These are phyloP conservation scores for Pollicipes pollicipes DNA, from an alignment of 1,140 invertebrate species.

Conservation along the genomic window DNA sequence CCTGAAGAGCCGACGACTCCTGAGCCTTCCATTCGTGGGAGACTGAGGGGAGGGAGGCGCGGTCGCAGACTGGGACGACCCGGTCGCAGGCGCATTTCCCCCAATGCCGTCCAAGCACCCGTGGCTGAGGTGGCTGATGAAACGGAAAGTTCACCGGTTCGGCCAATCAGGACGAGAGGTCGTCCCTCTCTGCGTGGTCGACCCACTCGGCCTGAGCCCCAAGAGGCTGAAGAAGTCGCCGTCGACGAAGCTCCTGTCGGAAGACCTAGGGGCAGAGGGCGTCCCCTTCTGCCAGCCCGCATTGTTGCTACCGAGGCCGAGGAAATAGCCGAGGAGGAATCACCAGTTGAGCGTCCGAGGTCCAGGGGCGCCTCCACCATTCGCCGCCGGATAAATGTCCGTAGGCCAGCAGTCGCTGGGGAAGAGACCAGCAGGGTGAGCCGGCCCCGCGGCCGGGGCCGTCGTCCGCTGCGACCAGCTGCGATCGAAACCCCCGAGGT, in stretches of 20 bases:
- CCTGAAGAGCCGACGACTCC: background rate
- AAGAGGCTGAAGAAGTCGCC: no score
- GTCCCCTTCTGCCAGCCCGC: background rate
- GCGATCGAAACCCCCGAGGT: background rate
- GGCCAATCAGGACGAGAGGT: background rate
- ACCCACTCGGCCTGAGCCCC: no score
- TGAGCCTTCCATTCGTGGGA: background rate
- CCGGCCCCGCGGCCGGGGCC: no score
- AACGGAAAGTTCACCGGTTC: no score
- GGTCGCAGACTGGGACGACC: background rate
- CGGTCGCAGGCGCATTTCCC: background rate
- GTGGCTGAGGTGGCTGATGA: background rate
- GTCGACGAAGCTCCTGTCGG: no score
- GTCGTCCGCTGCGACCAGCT: background rate
- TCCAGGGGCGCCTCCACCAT: background rate
- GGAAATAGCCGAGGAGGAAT: background rate
- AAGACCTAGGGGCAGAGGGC: background rate
- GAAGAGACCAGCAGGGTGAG: no score
- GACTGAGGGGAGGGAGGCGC: background rate
- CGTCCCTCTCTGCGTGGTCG: background rate
- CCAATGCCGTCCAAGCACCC: background rate
- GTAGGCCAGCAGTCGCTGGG: no score
- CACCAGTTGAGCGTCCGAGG: no score
- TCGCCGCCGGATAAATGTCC: background rate
- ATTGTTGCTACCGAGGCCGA: background rate